A percentile compares a stretch with the other conserved stretches of the same genome.
Evolutionary conservation across 2,113 vertebrate genomes (phyloP).

Genomic region (Antennarius striatus): DNA sequence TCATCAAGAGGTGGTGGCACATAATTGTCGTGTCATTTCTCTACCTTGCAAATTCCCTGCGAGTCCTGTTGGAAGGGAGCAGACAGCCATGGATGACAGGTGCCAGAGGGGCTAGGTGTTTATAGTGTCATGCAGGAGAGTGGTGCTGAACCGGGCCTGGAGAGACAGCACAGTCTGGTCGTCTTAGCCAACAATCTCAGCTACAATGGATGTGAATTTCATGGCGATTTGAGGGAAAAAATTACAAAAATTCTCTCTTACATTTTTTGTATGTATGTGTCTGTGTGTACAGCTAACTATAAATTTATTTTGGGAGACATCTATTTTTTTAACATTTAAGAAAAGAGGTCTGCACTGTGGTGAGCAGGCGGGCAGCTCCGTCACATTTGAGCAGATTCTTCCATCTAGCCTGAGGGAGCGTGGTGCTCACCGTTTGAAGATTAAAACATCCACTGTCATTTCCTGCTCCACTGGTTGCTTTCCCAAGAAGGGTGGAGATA

Average conservation of each 20-base stretch:
- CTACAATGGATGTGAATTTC: slow-evolving; percentile 9
- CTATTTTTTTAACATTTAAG: slow-evolving; percentile 26
- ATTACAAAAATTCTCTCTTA: too few species aligned
- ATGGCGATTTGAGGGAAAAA: slow-evolving; percentile 3
- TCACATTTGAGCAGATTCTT: slow-evolving; percentile 77
- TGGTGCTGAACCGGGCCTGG: slow-evolving; percentile 77
- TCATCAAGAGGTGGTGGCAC: slow-evolving; percentile 86
- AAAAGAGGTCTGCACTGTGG: slow-evolving; percentile 20
- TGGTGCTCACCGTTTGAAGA: slow-evolving; percentile 84
- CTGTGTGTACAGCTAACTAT: slow-evolving; percentile 12
- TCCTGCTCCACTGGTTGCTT: slow-evolving; percentile 88
- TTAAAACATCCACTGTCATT: slow-evolving; percentile 93
- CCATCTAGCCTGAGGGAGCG: slow-evolving; percentile 77
- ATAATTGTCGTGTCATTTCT: slow-evolving; percentile 91
- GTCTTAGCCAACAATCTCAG: slow-evolving; percentile 33
- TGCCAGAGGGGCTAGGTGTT: slow-evolving; percentile 84
- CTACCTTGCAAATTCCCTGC: slow-evolving; percentile 82
- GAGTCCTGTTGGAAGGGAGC: slow-evolving; percentile 87
- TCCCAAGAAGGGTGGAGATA: slow-evolving; percentile 75
- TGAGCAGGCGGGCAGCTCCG: slow-evolving; percentile 63
- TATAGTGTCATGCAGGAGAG: slow-evolving; percentile 87
- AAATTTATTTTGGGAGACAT: slow-evolving; percentile 29
- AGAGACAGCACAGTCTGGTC: slow-evolving; percentile 75
- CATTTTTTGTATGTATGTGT: background rate
- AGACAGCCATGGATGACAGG: slow-evolving; percentile 90